Base-by-base conservation (phyloP, 2,888 invertebrate genomes). In the Argyra leucocephala region DNA sequence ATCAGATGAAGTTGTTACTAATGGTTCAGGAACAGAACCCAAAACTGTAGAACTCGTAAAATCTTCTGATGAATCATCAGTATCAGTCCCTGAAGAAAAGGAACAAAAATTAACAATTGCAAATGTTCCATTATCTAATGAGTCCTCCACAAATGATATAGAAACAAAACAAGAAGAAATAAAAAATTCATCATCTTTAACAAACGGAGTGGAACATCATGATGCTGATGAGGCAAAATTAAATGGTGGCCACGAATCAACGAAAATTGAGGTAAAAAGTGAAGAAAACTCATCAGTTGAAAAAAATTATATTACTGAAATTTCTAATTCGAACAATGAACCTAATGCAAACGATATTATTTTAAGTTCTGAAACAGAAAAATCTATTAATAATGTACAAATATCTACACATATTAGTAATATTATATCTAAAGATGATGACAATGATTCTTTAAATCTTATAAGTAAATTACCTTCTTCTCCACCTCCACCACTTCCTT, bases 401-500 rank as follows among this genome's bases (percentile, higher is more conserved):
- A 68, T 72, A 63, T 76, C 74, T 69, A 74, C 73, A 68, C 74
- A 76, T 68, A 76, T 75, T 69, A 74, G 72, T 65, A 74, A 74
- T 64, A 74, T 71, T 66, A 68, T 69, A 22, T 69, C 63, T 64
- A 66, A 68, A 64, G 66, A 64, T 63, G 63, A 62, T 63, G 22
- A 65, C 61, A 67, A 66, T 65, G 64, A 26, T 61, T 67, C 66
- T 61, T 62, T 12, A 26, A 21, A 48, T 18, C 60, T 21, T 60
- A 26, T 22, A 48, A 48, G 18, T 48, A 48, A 48, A 48, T 18
- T 48, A 48, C 5, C 9, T 48, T 59, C 59, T 66, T 66, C 26
- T 36, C 73, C 76, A 66, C 88, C 88, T 80, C 88, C 88, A 76
- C 87, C 88, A 73, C 84, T 88, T 76, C 88, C 88, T 72, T 84